Conservation (phyloP, 2,888 invertebrate species). For the Lottia gigantea region DNA sequence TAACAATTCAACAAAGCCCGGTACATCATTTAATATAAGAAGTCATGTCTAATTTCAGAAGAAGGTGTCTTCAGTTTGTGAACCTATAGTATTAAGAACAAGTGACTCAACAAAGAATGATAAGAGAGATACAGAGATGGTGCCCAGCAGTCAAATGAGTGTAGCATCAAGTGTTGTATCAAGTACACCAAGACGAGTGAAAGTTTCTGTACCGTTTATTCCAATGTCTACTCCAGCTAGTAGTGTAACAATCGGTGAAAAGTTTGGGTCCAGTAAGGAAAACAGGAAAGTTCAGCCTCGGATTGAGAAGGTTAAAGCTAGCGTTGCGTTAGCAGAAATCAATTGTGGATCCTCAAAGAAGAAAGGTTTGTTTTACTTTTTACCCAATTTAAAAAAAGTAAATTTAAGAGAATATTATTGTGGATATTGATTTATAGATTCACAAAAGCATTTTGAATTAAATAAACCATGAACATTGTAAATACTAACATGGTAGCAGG, state of each 20-base stretch:
- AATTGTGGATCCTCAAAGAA: background rate
- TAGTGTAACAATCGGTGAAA: background rate
- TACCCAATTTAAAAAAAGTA: no score
- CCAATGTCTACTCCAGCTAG: constrained; percentile 40
- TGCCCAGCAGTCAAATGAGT: background rate
- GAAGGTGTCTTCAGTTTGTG: constrained; percentile 23
- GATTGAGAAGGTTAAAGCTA: background rate
- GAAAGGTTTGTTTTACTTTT: no score
- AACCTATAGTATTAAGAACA: constrained; percentile 12
- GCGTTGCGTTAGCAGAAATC: background rate
- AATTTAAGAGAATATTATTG: no score
- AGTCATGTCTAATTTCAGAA: constrained; percentile 19
- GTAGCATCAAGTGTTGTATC: background rate
- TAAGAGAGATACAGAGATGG: background rate
- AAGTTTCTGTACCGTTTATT: constrained; percentile 45
- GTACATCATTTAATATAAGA: no score
- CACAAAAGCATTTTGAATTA: no score
- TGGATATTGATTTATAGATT: no score
- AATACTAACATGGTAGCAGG: no score
- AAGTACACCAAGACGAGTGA: constrained; percentile 21
- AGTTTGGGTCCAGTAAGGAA: background rate
- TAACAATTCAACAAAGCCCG: no score
- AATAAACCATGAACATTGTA: no score
- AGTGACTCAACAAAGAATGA: background rate
- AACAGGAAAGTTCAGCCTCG: background rate